A percentile compares a stretch with the other conserved stretches of the same genome.
phyloP scores from a whole-genome alignment of 2,888 invertebrate species.

The Acleris sparsana region DNA sequence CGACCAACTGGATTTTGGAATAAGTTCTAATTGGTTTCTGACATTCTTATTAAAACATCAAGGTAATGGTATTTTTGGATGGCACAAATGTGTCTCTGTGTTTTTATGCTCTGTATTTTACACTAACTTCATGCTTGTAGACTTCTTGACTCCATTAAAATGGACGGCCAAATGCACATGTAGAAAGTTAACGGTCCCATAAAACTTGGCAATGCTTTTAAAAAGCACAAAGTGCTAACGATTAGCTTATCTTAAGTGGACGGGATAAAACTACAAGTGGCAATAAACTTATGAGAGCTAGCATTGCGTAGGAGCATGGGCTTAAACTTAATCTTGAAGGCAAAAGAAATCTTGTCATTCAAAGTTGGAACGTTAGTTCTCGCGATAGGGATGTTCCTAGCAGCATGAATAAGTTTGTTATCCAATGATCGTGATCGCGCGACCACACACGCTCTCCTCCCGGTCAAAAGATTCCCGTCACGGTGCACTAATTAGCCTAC shows the following conservation, averaged over 20 bases:
- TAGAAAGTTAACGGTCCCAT: conserved; percentile 38
- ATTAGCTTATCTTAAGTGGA: conserved; percentile 53
- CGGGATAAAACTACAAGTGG: conserved; percentile 44
- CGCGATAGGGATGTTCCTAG: not conserved
- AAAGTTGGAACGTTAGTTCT: not conserved
- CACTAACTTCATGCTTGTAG: no score
- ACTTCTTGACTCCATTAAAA: no score
- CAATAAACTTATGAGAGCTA: conserved; percentile 38
- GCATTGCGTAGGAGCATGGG: conserved; percentile 38
- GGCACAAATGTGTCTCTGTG: no score
- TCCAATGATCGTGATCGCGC: not conserved
- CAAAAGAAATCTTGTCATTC: not conserved
- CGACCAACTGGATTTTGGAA: no score
- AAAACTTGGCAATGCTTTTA: conserved; percentile 53
- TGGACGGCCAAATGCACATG: no score
- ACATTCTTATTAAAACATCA: no score
- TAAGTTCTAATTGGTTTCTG: no score
- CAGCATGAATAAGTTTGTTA: not conserved
- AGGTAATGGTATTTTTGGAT: no score
- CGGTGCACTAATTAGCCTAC: conserved; percentile 34
- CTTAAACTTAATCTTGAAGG: no score
- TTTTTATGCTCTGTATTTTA: no score
- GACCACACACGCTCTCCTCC: conserved; percentile 66
- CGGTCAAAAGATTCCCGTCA: conserved; percentile 43
- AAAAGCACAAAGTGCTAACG: conserved; percentile 49